Percentiles rank a stretch among this genome's conserved stretches.
Conservation (phyloP, 2,113 vertebrate species). For the Albula goreensis region DNA sequence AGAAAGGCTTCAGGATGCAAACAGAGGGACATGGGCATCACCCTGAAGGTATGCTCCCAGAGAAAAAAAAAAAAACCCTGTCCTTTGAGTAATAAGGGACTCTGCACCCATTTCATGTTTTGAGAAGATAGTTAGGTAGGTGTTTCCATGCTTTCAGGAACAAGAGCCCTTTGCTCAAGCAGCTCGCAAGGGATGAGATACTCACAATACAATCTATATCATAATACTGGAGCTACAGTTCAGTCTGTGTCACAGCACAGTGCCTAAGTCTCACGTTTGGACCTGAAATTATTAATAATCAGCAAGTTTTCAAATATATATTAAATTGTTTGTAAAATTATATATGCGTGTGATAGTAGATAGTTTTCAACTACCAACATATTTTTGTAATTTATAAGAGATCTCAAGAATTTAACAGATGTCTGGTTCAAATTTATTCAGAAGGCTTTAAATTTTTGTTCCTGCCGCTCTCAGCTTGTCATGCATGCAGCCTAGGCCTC, state of each 20-base stretch:
- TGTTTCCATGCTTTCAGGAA: neutral
- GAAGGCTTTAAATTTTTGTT: neutral
- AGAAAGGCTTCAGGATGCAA: neutral
- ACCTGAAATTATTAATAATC: neutral
- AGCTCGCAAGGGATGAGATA: neutral
- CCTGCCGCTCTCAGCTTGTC: no score
- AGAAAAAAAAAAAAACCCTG: neutral
- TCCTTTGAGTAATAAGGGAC: neutral
- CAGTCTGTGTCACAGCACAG: neutral
- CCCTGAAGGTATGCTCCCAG: neutral
- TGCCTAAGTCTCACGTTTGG: neutral
- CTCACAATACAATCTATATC: neutral
- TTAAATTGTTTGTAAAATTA: no score
- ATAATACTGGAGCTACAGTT: neutral
- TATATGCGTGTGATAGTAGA: no score
- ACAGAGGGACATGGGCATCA: neutral
- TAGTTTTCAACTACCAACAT: no score
- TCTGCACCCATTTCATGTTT: neutral
- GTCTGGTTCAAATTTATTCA: no score
- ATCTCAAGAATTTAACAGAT: neutral
- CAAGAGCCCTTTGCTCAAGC: neutral
- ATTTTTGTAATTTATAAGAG: neutral
- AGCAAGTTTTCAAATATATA: neutral
- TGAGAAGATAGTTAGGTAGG: neutral
- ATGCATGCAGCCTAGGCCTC: neutral